A percentile compares a stretch with the other conserved stretches of the same genome.
Evolutionary conservation across 2,113 vertebrate species (phyloP).

Genomic region (Galbula dea): DNA sequence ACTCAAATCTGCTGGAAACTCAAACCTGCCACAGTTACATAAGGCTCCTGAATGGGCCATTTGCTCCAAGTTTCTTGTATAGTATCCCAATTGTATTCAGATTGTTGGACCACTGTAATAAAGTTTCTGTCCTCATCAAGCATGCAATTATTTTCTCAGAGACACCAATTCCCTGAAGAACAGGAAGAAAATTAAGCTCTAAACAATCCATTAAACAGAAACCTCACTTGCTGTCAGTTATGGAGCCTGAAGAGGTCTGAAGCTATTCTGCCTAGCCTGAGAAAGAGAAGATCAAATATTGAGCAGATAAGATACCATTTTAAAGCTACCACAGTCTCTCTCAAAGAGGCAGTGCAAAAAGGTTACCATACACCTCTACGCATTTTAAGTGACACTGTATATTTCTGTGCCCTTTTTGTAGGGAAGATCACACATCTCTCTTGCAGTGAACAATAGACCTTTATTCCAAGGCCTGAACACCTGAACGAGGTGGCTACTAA

Average conservation of each 20-base stretch:
- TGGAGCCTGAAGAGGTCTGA: conserved; percentile 3
- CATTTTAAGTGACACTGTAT: conserved; percentile 49
- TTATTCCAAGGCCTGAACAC: neutral
- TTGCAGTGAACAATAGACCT: neutral
- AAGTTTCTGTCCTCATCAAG: conserved; percentile 44
- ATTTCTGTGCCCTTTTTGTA: conserved; percentile 25
- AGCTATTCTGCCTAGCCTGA: conserved; percentile 29
- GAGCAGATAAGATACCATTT: neutral
- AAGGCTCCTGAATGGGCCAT: conserved; percentile 64
- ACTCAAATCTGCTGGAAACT: conserved; percentile 74
- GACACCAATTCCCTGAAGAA: conserved; percentile 44
- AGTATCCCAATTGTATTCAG: conserved; percentile 61
- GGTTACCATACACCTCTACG: neutral
- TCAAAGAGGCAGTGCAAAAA: neutral
- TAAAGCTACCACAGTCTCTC: neutral
- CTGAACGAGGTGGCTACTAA: neutral
- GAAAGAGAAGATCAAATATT: conserved; percentile 34
- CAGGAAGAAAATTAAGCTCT: conserved; percentile 34
- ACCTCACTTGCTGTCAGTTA: conserved; percentile 1
- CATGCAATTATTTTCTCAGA: conserved; percentile 46
- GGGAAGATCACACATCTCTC: neutral
- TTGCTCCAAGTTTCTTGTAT: conserved; percentile 63
- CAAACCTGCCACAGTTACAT: conserved; percentile 72
- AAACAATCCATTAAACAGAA: conserved; percentile 20
- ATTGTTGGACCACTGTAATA: conserved; percentile 49